Evolutionary conservation across 2,113 vertebrate species (phyloP), one percentile per base, ranked within the genome.

Genomic region (Halichoeres trimaculatus): DNA sequence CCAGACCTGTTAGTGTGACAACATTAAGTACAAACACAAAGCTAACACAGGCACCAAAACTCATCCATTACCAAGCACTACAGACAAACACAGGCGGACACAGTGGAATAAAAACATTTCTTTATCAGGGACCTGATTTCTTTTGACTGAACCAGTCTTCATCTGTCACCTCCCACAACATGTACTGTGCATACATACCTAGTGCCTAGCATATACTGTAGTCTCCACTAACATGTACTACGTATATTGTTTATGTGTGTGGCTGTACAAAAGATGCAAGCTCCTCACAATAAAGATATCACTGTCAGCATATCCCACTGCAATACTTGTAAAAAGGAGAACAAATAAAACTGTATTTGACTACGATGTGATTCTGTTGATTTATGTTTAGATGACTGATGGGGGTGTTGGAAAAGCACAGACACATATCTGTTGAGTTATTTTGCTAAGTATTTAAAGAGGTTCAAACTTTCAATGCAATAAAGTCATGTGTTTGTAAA

Each of bases 171-270:
- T 78, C 70, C 72, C 58, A 47, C 63, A 53, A 70, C 58, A 64
- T 76, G 55, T 67, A 85, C 73, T 86, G 69, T 86, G 75, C 70
- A 84, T 89, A 88, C 70, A 84, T 89, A 88, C 65, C 75, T 89
- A 87, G 90, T 92, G 91, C 89, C 86, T 88, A 90, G 88, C 66
- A 78, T 75, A 78, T 60, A 72, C 54, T 24, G 36, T 84, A 81
- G 83, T 80, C 72, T 84, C 64, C 59, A 74, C 76, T 76, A 82
- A 83, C 80, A 73, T 77, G 57, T 80, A 65, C 47, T 70, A 48
- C 17, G 45, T 48, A 72, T 81, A 84, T 76, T 70, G 57, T 80
- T 47, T 84, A 8, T 84, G 79, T 85, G 81, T 74, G 85, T 76
- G 83, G 81, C 73, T 90, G 78, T 88, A 73, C 59, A 76, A 62